Evolutionary conservation across 1,140 invertebrate genomes (phyloP), one percentile per base, ranked within the genome.

Genomic region (Liolophura sinensis): DNA sequence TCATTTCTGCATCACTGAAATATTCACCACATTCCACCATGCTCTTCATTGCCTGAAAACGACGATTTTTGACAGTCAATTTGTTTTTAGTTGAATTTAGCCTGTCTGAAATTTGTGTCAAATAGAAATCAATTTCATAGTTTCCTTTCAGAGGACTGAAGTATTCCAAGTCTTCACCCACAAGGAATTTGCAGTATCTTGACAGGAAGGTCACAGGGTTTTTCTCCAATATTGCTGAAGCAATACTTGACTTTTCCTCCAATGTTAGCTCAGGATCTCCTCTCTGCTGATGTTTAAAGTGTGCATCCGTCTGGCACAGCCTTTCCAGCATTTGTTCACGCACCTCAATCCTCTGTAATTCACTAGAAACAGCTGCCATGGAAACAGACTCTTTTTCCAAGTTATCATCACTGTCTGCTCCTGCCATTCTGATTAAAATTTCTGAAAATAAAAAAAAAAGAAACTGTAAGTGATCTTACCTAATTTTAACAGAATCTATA

Each of bases 1-100:
- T 94, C 94, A 97, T 97, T 87, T 95, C 92, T 65, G 88, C 89
- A 80, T 96, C 93, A 81, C 90, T 92, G 75, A 97, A 97, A 84
- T 97, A 97, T 27, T 88, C 86, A 9, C 55, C 62, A 50, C 91
- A 87, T 65, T 91, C 87, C 51, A 93, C 85, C 51, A 97, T 80
- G 73, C 89, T 86, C 72, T 92, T 89, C 76, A 97, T 85, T 14
- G 94, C 94, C 78, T 91, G 88, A 81, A 90, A 97, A 56, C 95
- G 86, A 71, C 93, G 86, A 82, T 96, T 95, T 81, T 90, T 92
- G 0, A 90, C 84, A 73, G 88, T 87, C n/a, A 89, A 87, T 68
- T 85, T 83, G 62, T 62, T 75, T 48, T 65, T 70, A 60, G 61
- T 70, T 67, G 63, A 65, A 60, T 77, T 70, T 22, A 71, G 71